Conservation (phyloP, 2,113 vertebrate genomes). For the Neotragus moschatus region DNA sequence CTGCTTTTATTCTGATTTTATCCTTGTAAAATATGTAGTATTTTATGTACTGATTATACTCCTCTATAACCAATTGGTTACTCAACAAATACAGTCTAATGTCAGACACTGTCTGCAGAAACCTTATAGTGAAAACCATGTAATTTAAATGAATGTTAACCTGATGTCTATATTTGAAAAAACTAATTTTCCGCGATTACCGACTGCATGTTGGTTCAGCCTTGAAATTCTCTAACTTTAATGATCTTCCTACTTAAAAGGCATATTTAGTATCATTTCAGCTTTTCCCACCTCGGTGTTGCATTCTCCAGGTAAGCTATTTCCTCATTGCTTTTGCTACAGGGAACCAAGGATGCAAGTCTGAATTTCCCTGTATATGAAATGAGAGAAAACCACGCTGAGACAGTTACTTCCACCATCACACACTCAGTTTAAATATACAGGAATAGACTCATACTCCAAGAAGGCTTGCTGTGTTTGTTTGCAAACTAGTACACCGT, state of each 20-base stretch:
- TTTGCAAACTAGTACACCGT: slow-evolving; percentile 86
- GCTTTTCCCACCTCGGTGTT: slow-evolving; percentile 22
- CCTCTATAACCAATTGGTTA: slow-evolving; percentile 78
- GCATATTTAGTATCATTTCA: slow-evolving; percentile 54
- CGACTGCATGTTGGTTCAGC: slow-evolving; percentile 55
- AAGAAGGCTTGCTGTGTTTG: slow-evolving; percentile 85
- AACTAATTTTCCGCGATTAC: slow-evolving; percentile 45
- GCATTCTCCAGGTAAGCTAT: slow-evolving; percentile 36
- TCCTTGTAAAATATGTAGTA: slow-evolving; percentile 59
- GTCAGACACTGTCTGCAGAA: slow-evolving; percentile 73
- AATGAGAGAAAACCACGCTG: slow-evolving; percentile 77
- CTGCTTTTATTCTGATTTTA: slow-evolving; percentile 53
- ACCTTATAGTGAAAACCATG: slow-evolving; percentile 68
- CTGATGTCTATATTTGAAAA: slow-evolving; percentile 67
- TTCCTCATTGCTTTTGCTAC: slow-evolving; percentile 54
- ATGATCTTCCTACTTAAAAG: slow-evolving; percentile 58
- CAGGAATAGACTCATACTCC: slow-evolving; percentile 81
- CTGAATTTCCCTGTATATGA: slow-evolving; percentile 62
- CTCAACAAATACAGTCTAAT: slow-evolving; percentile 70
- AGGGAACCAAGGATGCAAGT: slow-evolving; percentile 45
- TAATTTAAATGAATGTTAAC: slow-evolving; percentile 74
- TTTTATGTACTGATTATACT: slow-evolving; percentile 65
- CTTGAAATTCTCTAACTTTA: slow-evolving; percentile 43
- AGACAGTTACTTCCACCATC: slow-evolving; percentile 79
- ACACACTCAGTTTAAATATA: slow-evolving; percentile 81